Conservation (phyloP, 1,140 invertebrate genomes). For the Tetramorium alpestre region DNA sequence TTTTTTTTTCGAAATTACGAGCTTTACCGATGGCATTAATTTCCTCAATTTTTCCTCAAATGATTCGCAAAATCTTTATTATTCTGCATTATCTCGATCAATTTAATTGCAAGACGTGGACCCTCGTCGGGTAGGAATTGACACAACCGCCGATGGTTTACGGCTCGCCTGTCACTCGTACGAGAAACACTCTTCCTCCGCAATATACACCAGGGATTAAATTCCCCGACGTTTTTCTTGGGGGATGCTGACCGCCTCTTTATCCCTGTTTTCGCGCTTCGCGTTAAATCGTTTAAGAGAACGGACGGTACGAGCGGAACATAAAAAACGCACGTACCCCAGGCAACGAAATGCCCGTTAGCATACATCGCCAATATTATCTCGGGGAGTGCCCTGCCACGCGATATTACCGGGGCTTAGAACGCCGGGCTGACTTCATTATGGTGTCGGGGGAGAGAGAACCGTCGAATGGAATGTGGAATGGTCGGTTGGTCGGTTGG, state of each 20-base stretch:
- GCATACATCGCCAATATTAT: constrained; percentile 85
- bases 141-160: constrained; percentile 13
- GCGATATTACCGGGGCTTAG: constrained; percentile 84
- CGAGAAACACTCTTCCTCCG: constrained; percentile 64
- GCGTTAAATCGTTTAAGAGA: constrained; percentile 81
- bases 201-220: constrained; percentile 74
- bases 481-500: constrained; percentile 79
- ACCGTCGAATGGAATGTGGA: constrained; percentile 82
- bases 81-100: neutral
- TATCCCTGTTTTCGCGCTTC: constrained; percentile 51
- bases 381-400: constrained; percentile 77
- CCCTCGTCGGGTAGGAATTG: neutral
- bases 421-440: constrained; percentile 84
- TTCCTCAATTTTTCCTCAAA: neutral
- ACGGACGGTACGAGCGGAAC: constrained; percentile 72
- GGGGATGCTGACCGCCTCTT: constrained; percentile 38
- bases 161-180: neutral
- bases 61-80: neutral
- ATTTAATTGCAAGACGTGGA: neutral
- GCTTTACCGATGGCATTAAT: neutral
- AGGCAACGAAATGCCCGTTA: constrained; percentile 80
- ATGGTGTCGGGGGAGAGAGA: constrained; percentile 76
- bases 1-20: neutral
- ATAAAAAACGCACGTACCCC: constrained; percentile 71
- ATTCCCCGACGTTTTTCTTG: constrained; percentile 72